These are phyloP conservation scores for Corythornis leucogaster DNA, from an alignment of 2,797 vertebrate genomes.

Conservation along the genomic window DNA sequence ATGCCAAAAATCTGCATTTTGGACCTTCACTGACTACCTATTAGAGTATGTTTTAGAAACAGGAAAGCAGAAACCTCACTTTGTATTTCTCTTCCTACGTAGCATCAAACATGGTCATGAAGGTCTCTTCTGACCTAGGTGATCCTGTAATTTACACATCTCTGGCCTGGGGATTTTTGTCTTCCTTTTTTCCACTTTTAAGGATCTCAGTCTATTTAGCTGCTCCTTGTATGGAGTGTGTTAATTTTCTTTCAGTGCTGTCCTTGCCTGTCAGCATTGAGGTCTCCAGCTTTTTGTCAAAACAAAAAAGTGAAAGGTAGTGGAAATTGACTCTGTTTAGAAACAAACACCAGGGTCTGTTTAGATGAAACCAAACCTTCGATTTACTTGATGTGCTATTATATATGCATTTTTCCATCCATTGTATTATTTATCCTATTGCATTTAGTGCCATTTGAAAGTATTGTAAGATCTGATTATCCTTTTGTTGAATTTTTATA, in stretches of 20 bases:
- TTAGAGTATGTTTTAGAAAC: not conserved
- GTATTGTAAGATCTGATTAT: not conserved
- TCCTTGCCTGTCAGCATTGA: not conserved
- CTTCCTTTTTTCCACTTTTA: not conserved
- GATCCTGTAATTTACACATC: not conserved
- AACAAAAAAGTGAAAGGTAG: not conserved
- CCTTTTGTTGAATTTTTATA: not conserved
- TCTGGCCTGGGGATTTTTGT: not conserved
- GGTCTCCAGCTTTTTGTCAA: not conserved
- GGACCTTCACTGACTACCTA: not conserved
- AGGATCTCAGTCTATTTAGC: not conserved
- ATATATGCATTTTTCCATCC: not conserved
- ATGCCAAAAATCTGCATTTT: not conserved
- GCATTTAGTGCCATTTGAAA: not conserved
- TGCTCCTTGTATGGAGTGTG: not conserved
- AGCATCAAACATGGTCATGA: not conserved
- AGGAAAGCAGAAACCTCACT: not conserved
- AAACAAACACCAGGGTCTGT: not conserved
- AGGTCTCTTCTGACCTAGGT: too few relatives aligned
- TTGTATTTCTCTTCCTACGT: not conserved
- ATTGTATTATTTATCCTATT: slow-evolving; percentile 4
- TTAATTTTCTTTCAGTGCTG: not conserved
- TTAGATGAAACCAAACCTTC: not conserved
- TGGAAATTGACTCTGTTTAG: not conserved
- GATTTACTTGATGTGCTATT: not conserved